Evolutionary conservation across 2,888 invertebrate species (phyloP).

Genomic region (Rhyacophila evoluta): DNA sequence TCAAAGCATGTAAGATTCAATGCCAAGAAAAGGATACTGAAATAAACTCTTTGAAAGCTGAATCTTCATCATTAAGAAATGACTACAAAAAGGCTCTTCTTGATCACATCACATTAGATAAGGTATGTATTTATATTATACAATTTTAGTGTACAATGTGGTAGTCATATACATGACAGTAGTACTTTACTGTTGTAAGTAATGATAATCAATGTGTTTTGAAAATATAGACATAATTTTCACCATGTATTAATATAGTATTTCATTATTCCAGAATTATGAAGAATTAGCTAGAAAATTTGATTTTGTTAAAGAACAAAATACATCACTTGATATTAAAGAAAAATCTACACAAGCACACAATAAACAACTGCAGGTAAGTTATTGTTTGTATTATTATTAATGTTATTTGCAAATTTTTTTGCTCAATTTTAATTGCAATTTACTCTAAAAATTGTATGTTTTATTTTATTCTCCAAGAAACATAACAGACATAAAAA

Average conservation of each 20-base stretch:
- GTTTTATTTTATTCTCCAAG: too few relatives aligned
- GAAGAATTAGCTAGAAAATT: slow-evolving; percentile 30
- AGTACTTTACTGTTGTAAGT: too few relatives aligned
- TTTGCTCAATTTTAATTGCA: too few relatives aligned
- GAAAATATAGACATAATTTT: too few relatives aligned
- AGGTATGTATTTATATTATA: slow-evolving; percentile 20
- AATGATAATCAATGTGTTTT: too few relatives aligned
- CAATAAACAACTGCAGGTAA: slow-evolving; percentile 45
- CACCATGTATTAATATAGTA: too few relatives aligned
- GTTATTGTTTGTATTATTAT: not conserved
- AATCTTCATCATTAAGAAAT: slow-evolving; percentile 52
- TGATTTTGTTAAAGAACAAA: slow-evolving; percentile 56
- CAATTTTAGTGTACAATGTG: too few relatives aligned
- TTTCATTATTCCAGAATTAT: not conserved
- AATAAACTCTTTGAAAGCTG: slow-evolving; percentile 59
- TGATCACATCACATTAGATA: slow-evolving; percentile 26
- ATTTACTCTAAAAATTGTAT: too few relatives aligned
- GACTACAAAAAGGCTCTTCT: slow-evolving; percentile 25
- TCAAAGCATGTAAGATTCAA: slow-evolving; percentile 57
- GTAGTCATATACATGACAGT: too few relatives aligned
- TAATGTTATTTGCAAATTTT: too few relatives aligned
- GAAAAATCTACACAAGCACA: slow-evolving; percentile 61
- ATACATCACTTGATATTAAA: slow-evolving; percentile 59
- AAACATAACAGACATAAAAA: too few relatives aligned
- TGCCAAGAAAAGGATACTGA: slow-evolving; percentile 57